Evolutionary conservation across 2,888 invertebrate species (phyloP), one percentile per base, ranked within the genome.

Genomic region (Hypomecis atomaria): DNA sequence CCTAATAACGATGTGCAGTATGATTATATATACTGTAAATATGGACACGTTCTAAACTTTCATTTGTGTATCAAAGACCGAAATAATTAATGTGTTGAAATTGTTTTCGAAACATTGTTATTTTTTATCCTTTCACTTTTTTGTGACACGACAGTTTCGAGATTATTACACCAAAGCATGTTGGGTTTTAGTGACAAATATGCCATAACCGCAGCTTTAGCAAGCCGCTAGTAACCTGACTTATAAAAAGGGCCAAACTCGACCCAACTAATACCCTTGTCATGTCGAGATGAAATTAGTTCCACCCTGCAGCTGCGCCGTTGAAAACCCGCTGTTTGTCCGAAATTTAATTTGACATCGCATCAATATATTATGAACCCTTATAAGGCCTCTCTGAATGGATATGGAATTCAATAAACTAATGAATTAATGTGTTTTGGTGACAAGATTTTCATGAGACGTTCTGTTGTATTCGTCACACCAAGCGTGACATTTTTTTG

Each of bases 241-340:
- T 84, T 86, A 88, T 88, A 90, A 90, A 90, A 90, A 90, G 88
- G 65, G 86, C 82, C 73, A 78, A 81, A 74, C 71, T 78, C 77
- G 72, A 87, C 89, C 89, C 90, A 87, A 86, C 91, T 90, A 90
- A 91, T 90, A 90, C 90, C 90, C 91, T 87, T 90, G 90, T 90
- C 91, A 90, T 89, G 91, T 88, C 79, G 85, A 86, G 88, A 88
- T 90, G 88, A 91, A 91, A 91, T 90, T 90, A 90, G 89, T 90
- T 88, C 80, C 85, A 88, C 81, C 84, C 82, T 88, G 87, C 91
- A 90, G 90, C 91, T 90, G 91, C 84, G 89, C 73, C 86, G 74
- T 74, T 71, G 74, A 76, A 78, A 81, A 82, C 83, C 82, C 81
- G 74, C 82, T 85, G 87, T 86, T 87, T 88, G 85, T 85, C 78